Base-by-base conservation (phyloP, 2,888 invertebrate genomes). In the Acheta domesticus region DNA sequence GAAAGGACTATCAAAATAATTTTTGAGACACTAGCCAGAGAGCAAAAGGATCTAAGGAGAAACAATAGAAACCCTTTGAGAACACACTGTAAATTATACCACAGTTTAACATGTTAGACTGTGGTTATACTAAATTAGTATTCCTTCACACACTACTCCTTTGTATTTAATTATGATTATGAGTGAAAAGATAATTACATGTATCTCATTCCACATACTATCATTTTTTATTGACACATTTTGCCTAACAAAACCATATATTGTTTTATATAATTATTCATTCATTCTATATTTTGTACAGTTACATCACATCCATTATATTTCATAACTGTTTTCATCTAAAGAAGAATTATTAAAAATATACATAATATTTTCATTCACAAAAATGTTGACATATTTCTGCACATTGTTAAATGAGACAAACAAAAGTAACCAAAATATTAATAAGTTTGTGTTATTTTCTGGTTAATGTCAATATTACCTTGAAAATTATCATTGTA, bases 291-390 rank as follows among this genome's bases (percentile, higher is more conserved):
- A 36, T 62, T 62, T 62, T 62, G 62, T 62, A 62, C 62, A 62
- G 62, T 62, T 62, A 62, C 5, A 4, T n/a, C 62, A 62, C 62
- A 62, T 62, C n/a, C 62, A 62, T 62, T 62, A 62, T 19, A 62
- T 62, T 62, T 62, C 62, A 62, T 62, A n/a, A 62, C 14, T 62
- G 14, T 14, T 62, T 19, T 62, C 62, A 19, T 19, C 62, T 62
- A 62, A 62, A 62, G n/a, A 62, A 62, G 62, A 19, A 62, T 62
- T 62, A 62, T 62, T 62, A 62, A 62, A 62, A 62, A 62, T 62
- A 62, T 62, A 36, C 36, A 36, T 36, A 36, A 36, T 36, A 36
- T 36, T 36, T 36, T 36, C 36, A 19, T 62, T 62, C 62, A 19
- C 62, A 62, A 19, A 62, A n/a, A 62, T 19, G 62, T 62, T 62